These are phyloP conservation scores for Acrocephalus kingi DNA, from an alignment of 2,113 vertebrate species.

Conservation along the genomic window DNA sequence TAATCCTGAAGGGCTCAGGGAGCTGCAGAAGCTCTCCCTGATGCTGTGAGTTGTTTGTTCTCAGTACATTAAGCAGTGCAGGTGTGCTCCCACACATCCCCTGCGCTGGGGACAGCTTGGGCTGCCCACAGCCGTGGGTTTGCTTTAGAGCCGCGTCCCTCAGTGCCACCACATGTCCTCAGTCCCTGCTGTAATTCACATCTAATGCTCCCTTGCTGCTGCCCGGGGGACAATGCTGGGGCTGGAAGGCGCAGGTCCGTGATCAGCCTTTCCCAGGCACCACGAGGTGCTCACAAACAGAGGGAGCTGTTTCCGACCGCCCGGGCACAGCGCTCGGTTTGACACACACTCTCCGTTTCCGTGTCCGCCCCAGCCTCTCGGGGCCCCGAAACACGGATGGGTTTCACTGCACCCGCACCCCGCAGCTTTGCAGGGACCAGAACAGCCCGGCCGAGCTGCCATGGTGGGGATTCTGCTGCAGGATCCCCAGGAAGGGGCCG, in stretches of 20 bases:
- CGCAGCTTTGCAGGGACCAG: background rate
- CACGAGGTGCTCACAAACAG: background rate
- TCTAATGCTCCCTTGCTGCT: background rate
- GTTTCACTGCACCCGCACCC: accelerated
- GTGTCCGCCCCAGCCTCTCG: background rate
- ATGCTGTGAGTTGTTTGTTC: background rate
- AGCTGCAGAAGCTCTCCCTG: background rate
- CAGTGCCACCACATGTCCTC: accelerated
- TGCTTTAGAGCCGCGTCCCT: background rate
- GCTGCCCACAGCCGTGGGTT: background rate
- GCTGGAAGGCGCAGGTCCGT: background rate
- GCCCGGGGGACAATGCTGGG: accelerated
- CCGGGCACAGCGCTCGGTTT: background rate
- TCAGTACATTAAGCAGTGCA: accelerated
- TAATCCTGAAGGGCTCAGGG: background rate
- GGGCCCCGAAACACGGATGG: background rate
- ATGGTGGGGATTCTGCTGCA: accelerated
- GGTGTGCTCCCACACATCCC: background rate
- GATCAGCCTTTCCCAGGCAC: background rate
- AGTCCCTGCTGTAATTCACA: background rate
- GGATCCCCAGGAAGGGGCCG: background rate
- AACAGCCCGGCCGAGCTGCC: background rate
- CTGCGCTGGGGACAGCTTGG: background rate
- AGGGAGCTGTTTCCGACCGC: background rate
- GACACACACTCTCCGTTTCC: background rate